A percentile compares a stretch with the other conserved stretches of the same genome.
Evolutionary conservation across 2,888 invertebrate genomes (phyloP).

Genomic region (Drosophila barbarae): DNA sequence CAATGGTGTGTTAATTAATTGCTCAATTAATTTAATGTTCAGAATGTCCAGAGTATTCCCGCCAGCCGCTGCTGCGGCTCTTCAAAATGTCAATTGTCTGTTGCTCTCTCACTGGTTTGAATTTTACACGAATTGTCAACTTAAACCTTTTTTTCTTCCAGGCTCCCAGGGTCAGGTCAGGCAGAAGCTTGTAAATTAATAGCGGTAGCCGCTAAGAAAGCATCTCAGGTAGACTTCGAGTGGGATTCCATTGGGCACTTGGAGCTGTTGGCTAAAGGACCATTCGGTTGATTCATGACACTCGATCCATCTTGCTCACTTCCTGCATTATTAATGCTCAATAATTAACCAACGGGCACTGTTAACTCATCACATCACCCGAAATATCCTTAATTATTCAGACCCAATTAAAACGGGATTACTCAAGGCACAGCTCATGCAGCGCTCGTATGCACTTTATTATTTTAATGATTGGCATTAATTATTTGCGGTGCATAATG

Average conservation of each 20-base stretch:
- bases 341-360: conserved; percentile 51
- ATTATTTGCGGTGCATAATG: conserved; percentile 69
- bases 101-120: conserved; percentile 52
- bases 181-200: conserved; percentile 50
- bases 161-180: conserved; percentile 16
- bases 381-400: conserved; percentile 34
- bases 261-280: conserved; percentile 7
- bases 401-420: conserved; percentile 33
- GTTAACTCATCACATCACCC: conserved; percentile 10
- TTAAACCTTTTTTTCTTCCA: conserved; percentile 9
- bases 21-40: conserved; percentile 77
- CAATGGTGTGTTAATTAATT: conserved; percentile 77
- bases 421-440: conserved; percentile 23
- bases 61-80: conserved; percentile 31
- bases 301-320: conserved; percentile 11
- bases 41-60: conserved; percentile 16
- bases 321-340: conserved; percentile 20
- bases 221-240: conserved; percentile 6
- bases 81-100: conserved; percentile 68
- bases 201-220: conserved; percentile 16
- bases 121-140: conserved; percentile 59
- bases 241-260: conserved; percentile 11
- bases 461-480: conserved; percentile 68
- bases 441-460: conserved; percentile 51
- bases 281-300: conserved; percentile 26